Evolutionary conservation across 2,113 vertebrate genomes (phyloP).

Genomic region (Cavia porcellus): DNA sequence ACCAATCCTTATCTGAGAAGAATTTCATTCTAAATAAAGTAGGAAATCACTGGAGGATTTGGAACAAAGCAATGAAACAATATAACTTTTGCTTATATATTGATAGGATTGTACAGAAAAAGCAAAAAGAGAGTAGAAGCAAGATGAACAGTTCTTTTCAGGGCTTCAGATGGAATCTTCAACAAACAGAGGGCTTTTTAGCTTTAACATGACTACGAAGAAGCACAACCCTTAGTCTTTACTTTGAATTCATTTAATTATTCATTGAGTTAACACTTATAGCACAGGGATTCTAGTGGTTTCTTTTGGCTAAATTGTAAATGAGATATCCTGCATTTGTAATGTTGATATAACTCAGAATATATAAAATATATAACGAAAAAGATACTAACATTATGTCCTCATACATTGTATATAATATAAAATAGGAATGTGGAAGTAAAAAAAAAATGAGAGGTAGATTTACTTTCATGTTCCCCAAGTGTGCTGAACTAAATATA

Average conservation of each 20-base stretch:
- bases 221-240: background rate
- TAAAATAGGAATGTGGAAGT: background rate
- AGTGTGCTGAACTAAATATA: background rate
- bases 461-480: background rate
- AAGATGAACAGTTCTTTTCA: background rate
- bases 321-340: background rate
- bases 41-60: background rate
- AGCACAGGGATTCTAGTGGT: background rate
- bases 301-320: slow-evolving; percentile 21
- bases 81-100: background rate
- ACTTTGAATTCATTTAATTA: background rate
- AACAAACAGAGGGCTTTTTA: background rate
- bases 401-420: background rate
- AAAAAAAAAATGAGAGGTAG: background rate
- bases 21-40: background rate
- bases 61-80: background rate
- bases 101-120: background rate
- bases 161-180: background rate
- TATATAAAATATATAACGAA: background rate
- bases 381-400: background rate
- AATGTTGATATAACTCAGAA: background rate
- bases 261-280: background rate
- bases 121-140: background rate
- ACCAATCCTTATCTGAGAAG: background rate
- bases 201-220: background rate